phyloP scores from a whole-genome alignment of 2,113 vertebrate species.

The Eudyptes chrysolophus region DNA sequence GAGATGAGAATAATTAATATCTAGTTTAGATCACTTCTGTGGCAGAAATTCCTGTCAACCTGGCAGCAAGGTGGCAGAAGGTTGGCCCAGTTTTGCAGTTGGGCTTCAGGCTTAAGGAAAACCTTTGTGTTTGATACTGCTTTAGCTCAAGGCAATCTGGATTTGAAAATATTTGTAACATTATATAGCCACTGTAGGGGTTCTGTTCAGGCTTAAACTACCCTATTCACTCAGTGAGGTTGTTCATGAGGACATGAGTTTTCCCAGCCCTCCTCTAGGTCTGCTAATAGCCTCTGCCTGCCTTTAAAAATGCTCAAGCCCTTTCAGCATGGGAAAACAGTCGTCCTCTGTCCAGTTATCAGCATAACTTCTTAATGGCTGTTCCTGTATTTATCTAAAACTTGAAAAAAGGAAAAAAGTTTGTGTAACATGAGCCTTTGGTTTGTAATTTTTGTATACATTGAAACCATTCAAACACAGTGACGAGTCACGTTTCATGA shows the following conservation, averaged over 20 bases:
- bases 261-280: background rate
- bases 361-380: background rate
- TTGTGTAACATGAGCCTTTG: background rate
- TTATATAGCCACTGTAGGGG: background rate
- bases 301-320: background rate
- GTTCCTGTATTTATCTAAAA: background rate
- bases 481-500: background rate
- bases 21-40: background rate
- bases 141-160: background rate
- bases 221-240: background rate
- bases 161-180: background rate
- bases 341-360: background rate
- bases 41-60: background rate
- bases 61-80: background rate
- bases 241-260: background rate
- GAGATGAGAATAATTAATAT: background rate
- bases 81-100: background rate
- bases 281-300: background rate
- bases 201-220: background rate
- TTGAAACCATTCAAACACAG: background rate
- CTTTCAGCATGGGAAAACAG: background rate
- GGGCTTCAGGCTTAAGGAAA: background rate
- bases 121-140: background rate
- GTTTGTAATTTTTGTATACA: background rate
- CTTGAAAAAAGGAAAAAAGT: background rate